phyloP scores from a whole-genome alignment of 92 coral and sea anemone species.

The Scolanthus callimorphus region DNA sequence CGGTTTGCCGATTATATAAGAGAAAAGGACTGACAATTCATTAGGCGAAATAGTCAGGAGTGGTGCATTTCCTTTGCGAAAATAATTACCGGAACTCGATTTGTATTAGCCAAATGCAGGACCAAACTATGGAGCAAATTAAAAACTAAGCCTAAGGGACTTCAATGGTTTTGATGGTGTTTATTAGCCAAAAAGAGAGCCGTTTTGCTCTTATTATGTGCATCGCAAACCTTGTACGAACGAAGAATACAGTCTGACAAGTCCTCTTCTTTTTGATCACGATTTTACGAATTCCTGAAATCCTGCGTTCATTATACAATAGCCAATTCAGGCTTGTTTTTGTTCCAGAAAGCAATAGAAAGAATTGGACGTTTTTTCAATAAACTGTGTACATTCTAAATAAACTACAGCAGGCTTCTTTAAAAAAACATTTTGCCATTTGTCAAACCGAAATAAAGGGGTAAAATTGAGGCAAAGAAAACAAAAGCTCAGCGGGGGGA shows the following conservation, averaged over 20 bases:
- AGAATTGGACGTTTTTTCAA: slow-evolving; percentile 3
- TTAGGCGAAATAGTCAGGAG: slow-evolving; percentile 6
- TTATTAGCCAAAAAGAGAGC: slow-evolving; percentile 1
- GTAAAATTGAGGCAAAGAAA: neutral
- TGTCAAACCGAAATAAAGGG: neutral
- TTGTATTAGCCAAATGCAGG: slow-evolving; percentile 1
- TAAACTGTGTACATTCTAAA: neutral
- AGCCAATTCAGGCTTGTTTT: neutral
- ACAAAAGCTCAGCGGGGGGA: slow-evolving; percentile 1
- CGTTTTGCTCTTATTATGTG: neutral
- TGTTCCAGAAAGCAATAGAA: neutral
- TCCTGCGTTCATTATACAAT: no score
- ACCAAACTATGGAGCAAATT: slow-evolving; percentile 5
- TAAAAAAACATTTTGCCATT: neutral
- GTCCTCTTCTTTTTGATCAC: neutral
- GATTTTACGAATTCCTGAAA: no score
- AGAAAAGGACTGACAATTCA: slow-evolving; percentile 3
- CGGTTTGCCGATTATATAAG: neutral
- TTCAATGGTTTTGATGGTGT: neutral
- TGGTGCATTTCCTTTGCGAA: neutral
- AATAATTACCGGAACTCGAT: slow-evolving; percentile 10
- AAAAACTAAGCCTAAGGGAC: slow-evolving; percentile 5
- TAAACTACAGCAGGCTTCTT: neutral
- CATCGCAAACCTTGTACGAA: neutral
- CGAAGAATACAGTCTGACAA: no score